A percentile compares a stretch with the other conserved stretches of the same genome.
phyloP scores from a whole-genome alignment of 2,113 vertebrate species.

The Tretioscincus oriximinensis region DNA sequence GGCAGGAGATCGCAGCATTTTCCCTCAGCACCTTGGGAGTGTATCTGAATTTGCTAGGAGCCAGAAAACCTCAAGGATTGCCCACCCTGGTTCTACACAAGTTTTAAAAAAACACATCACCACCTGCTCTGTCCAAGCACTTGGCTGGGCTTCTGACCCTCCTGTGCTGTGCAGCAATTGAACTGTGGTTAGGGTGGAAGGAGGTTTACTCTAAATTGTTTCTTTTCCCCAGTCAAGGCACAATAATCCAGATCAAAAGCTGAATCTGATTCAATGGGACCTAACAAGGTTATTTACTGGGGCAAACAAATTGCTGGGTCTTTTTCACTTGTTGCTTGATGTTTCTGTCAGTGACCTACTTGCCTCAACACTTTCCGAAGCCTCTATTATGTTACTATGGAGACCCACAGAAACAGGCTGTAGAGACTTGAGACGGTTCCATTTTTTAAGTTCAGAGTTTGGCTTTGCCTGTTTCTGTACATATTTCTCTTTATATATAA shows the following conservation, averaged over 20 bases:
- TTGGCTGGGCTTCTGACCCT: too few species aligned
- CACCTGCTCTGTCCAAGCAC: too few species aligned
- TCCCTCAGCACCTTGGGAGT: too few species aligned
- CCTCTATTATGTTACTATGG: background rate
- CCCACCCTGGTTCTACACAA: too few species aligned
- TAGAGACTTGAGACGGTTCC: background rate
- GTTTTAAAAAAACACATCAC: too few species aligned
- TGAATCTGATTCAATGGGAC: background rate
- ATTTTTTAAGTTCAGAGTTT: background rate
- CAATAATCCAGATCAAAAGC: background rate
- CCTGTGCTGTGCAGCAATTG: too few species aligned
- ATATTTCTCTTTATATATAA: background rate
- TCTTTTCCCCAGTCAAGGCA: background rate
- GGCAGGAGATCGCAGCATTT: too few species aligned
- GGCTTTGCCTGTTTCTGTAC: background rate
- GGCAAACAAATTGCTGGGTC: background rate
- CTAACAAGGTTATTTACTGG: background rate
- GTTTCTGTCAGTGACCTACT: background rate
- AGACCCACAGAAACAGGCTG: background rate
- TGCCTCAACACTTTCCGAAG: background rate
- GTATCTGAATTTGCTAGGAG: too few species aligned
- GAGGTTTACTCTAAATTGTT: background rate
- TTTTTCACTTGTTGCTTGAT: slow-evolving; percentile 6
- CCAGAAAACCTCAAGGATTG: too few species aligned
- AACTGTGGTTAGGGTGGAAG: too few species aligned